Base-by-base conservation (phyloP, 2,888 invertebrate species). In the Parasteatoda lunata region DNA sequence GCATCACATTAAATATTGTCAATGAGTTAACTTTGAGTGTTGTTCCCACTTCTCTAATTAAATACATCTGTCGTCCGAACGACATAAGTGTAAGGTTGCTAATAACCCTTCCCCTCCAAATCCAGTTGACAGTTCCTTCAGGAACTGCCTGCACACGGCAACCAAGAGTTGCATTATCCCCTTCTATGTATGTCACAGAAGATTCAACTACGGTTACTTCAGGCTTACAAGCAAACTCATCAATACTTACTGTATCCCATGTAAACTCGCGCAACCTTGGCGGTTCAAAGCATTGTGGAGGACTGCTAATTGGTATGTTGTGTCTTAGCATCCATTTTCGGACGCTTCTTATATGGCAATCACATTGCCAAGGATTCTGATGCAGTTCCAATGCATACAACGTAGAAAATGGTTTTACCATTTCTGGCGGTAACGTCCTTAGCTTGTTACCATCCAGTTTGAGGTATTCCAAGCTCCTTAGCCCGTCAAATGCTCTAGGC, bases 251-350 rank as follows among this genome's bases (percentile, higher is more conserved):
- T 11, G 65, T 66, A 73, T 89, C 86, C 90, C 90, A 90, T 3
- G 77, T 81, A 7, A 68, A 48, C 45, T 83, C 88, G 4, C 81
- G 49, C 13, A 90, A 51, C 4, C 89, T 92, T 0, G 93, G 92
- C 0, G 96, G 96, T 54, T 93, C 92, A 66, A 94, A 90, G 91
- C 97, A 97, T 49, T 94, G 92, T 0, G 97, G 96, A 5, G 96
- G 94, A 79, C 96, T 95, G 13, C 95, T 94, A 90, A 95, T 94
- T 3, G 95, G 95, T 59, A 95, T 94, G 91, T 96, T 96, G 91
- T 94, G 94, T 90, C 95, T 94, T 77, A 94, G 94, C 89, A 97
- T 92, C 97, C 97, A 97, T 90, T 95, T 93, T 91, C 96, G 96
- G 86, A 96, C 94, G 87, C 95, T 95, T 76, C 97, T 93, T 83